A percentile compares a stretch with the other conserved stretches of the same genome.
Evolutionary conservation across 2,797 vertebrate genomes (phyloP).

Genomic region (Acanthiza pusilla): DNA sequence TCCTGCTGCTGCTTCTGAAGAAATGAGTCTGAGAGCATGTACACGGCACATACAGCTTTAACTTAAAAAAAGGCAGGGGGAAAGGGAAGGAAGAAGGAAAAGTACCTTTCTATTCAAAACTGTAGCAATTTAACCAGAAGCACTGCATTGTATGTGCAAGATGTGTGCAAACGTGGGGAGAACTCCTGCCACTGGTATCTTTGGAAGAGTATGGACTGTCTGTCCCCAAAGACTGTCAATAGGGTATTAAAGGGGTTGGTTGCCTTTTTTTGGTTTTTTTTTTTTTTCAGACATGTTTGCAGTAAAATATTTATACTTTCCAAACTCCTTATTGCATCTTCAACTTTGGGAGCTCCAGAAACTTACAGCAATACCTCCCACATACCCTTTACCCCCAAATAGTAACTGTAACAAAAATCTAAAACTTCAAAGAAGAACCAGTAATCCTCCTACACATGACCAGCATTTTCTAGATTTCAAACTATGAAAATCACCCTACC

Average conservation of each 20-base stretch:
- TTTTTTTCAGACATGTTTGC: not conserved
- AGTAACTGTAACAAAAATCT: not conserved
- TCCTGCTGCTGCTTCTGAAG: not conserved
- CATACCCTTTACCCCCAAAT: not conserved
- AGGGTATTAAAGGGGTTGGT: not conserved
- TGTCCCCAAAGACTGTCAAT: not conserved
- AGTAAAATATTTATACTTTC: not conserved
- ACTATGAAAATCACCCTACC: not conserved
- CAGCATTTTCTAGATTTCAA: not conserved
- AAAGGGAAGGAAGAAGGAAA: not conserved
- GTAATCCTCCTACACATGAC: not conserved
- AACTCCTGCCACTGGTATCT: not conserved
- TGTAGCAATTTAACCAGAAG: not conserved
- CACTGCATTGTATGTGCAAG: not conserved
- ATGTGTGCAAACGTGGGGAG: not conserved
- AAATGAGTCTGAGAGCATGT: not conserved
- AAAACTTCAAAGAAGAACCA: not conserved
- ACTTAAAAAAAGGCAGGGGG: fast-evolving
- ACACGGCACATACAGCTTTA: not conserved
- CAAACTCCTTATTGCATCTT: not conserved
- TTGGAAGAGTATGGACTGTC: not conserved
- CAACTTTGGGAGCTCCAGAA: not conserved
- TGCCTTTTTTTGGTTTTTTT: not conserved
- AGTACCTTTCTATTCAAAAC: not conserved
- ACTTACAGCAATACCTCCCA: not conserved